These are phyloP conservation scores for Hyalella azteca DNA, from an alignment of 2,888 invertebrate genomes.

Conservation along the genomic window DNA sequence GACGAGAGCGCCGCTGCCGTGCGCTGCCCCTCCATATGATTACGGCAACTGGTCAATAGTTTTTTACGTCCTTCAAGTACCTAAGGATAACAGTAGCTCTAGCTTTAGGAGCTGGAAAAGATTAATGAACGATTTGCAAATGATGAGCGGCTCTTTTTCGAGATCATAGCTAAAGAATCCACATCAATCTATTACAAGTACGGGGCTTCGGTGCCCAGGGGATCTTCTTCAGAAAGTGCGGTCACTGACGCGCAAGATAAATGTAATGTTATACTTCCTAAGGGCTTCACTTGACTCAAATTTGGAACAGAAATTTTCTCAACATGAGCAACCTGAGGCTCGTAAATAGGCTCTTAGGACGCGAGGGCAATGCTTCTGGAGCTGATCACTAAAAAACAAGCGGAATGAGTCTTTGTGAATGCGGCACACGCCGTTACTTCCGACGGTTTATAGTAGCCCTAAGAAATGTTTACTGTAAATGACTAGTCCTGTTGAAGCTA, in stretches of 20 bases:
- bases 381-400: constrained; percentile 11
- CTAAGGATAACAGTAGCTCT: constrained; percentile 21
- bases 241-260: background rate
- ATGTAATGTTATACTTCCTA: background rate
- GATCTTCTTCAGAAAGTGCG: background rate
- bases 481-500: no score
- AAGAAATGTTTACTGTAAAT: no score
- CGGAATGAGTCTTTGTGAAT: background rate
- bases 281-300: background rate
- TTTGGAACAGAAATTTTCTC: background rate
- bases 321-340: background rate
- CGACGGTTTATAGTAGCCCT: no score
- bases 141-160: constrained; percentile 24
- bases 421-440: no score
- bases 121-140: constrained; percentile 1
- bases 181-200: constrained; percentile 17
- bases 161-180: constrained; percentile 23
- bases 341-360: constrained; percentile 1
- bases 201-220: background rate
- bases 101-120: constrained; percentile 29
- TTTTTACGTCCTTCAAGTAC: constrained; percentile 1
- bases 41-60: constrained; percentile 1
- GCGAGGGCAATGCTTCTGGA: background rate
- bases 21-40: constrained; percentile 26
- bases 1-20: background rate